phyloP scores from a whole-genome alignment of 92 coral and sea anemone species.

The Parazoanthus darwini region DNA sequence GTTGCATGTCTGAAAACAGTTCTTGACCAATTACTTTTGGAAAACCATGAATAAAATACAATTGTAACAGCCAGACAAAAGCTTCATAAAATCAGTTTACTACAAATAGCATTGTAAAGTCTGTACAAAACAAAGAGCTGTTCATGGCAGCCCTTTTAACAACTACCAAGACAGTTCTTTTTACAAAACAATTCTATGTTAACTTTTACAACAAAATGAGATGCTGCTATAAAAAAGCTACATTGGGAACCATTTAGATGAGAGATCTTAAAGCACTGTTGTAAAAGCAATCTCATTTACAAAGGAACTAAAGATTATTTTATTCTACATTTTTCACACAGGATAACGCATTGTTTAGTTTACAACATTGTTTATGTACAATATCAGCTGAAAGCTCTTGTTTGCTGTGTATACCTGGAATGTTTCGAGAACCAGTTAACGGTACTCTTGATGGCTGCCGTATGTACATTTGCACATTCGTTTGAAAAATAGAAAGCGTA shows the following conservation, averaged over 20 bases:
- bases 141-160: background rate
- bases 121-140: constrained; percentile 40
- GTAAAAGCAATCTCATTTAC: background rate
- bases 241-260: background rate
- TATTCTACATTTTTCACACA: background rate
- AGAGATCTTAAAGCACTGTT: background rate
- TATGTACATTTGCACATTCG: no score
- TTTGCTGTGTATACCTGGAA: no score
- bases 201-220: background rate
- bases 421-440: no score
- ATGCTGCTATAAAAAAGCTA: background rate
- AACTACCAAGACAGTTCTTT: constrained; percentile 24
- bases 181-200: background rate
- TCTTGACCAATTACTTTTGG: no score
- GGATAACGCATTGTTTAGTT: no score
- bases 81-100: constrained; percentile 28
- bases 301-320: background rate
- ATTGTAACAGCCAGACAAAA: background rate
- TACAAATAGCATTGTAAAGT: constrained; percentile 22
- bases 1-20: no score
- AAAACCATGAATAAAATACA: background rate
- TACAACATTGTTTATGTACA: no score
- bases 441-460: no score
- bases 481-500: no score
- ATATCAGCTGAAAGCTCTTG: no score